Percentiles rank a stretch among this genome's conserved stretches.
Conservation (phyloP, 2,888 invertebrate genomes). For the Drosophila greeni region DNA sequence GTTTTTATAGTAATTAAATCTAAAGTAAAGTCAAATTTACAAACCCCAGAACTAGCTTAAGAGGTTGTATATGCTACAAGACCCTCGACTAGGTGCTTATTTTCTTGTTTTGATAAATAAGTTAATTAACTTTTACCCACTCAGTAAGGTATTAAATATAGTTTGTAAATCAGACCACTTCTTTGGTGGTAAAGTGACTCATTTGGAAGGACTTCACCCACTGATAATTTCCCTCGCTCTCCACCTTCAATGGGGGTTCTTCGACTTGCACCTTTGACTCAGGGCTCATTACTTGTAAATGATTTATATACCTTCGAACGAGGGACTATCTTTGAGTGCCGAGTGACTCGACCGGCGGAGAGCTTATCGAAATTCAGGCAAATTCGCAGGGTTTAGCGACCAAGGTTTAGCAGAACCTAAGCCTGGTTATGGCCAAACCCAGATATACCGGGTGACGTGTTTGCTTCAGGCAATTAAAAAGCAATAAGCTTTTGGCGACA, state of each 20-base stretch:
- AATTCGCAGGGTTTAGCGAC: neutral
- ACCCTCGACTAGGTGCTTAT: no score
- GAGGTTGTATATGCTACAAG: no score
- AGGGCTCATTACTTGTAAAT: neutral
- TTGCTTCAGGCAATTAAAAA: constrained; percentile 51
- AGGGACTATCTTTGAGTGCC: neutral
- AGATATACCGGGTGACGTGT: constrained; percentile 1
- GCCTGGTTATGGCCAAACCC: constrained; percentile 1
- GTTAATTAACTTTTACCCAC: neutral
- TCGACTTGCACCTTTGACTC: neutral
- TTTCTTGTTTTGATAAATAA: neutral
- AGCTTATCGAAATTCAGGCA: constrained; percentile 7
- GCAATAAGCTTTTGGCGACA: constrained; percentile 53
- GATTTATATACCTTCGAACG: neutral
- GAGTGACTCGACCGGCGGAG: neutral
- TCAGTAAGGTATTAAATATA: neutral
- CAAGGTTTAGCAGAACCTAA: neutral
- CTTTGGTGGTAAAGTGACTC: neutral
- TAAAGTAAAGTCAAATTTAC: no score
- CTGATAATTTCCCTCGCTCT: neutral
- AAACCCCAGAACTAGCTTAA: no score
- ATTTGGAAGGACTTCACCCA: neutral
- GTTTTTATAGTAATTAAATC: no score
- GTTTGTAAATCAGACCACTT: no score
- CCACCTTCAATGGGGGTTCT: neutral